phyloP scores from a whole-genome alignment of 2,113 vertebrate species.

The Peromyscus polionotus region DNA sequence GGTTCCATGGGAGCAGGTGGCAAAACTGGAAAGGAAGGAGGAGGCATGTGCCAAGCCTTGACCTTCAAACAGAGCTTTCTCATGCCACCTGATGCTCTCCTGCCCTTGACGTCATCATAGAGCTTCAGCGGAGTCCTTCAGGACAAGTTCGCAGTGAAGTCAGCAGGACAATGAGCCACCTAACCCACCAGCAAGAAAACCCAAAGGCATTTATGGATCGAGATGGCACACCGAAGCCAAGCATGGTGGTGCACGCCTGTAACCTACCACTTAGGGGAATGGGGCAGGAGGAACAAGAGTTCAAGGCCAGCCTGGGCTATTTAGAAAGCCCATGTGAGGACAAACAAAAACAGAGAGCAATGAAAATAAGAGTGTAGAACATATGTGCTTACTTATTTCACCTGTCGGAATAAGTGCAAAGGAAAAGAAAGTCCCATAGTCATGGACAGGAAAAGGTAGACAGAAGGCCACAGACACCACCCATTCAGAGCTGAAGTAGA shows the following conservation, averaged over 20 bases:
- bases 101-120: fast-evolving
- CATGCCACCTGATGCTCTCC: fast-evolving
- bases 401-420: background rate
- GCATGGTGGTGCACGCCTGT: background rate
- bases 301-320: background rate
- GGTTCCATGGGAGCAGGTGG: fast-evolving
- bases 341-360: background rate
- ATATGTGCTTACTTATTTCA: background rate
- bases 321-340: background rate
- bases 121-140: background rate
- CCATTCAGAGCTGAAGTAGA: background rate
- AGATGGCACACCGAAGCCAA: background rate
- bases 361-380: background rate
- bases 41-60: fast-evolving
- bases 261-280: background rate
- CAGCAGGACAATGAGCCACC: background rate
- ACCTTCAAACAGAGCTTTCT: fast-evolving
- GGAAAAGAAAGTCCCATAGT: background rate
- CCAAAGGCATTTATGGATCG: fast-evolving
- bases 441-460: background rate
- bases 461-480: background rate
- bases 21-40: fast-evolving
- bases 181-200: background rate
- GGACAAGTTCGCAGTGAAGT: background rate
- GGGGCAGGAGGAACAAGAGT: background rate